These are phyloP conservation scores for Drosophila suzukii DNA, from an alignment of 1,140 invertebrate species.

Conservation along the genomic window DNA sequence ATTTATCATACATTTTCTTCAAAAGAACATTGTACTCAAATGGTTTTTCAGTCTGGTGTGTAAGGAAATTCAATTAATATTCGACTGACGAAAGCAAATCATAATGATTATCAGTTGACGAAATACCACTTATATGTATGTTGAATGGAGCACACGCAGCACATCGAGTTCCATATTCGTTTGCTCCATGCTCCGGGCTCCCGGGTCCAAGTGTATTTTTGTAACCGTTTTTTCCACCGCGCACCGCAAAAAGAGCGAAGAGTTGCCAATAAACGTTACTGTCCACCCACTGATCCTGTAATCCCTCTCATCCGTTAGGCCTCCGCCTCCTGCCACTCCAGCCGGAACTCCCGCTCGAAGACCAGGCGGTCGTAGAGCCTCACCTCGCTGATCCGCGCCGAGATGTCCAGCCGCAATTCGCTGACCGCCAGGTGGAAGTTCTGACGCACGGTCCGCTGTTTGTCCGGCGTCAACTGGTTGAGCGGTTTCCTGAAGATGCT, in stretches of 20 bases:
- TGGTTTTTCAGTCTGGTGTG: background rate
- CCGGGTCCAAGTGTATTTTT: slow-evolving; percentile 66
- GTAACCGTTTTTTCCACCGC: slow-evolving; percentile 60
- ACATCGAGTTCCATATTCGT: slow-evolving; percentile 8
- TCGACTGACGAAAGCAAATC: background rate
- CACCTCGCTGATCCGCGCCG: slow-evolving; percentile 75
- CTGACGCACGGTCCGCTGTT: slow-evolving; percentile 72
- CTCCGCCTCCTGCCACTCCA: slow-evolving; percentile 72
- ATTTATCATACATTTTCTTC: background rate
- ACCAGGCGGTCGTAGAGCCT: slow-evolving; percentile 74
- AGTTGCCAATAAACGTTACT: slow-evolving; percentile 70
- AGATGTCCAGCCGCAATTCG: slow-evolving; percentile 79
- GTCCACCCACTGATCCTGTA: slow-evolving; percentile 28
- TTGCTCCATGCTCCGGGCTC: slow-evolving; percentile 22
- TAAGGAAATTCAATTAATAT: background rate
- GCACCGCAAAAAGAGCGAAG: slow-evolving; percentile 48
- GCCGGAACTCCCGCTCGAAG: slow-evolving; percentile 77
- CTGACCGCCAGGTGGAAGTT: slow-evolving; percentile 78
- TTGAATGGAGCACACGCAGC: slow-evolving; percentile 24
- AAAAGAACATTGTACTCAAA: background rate
- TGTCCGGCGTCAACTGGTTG: slow-evolving; percentile 71
- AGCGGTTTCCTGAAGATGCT: slow-evolving; percentile 74
- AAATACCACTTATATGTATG: slow-evolving; percentile 20
- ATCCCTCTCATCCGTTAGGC: slow-evolving; percentile 24
- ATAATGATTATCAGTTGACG: slow-evolving; percentile 1